A percentile compares a stretch with the other conserved stretches of the same genome.
These are phyloP conservation scores for Eurytoma adleriae DNA, from an alignment of 2,888 invertebrate species.

Conservation along the genomic window DNA sequence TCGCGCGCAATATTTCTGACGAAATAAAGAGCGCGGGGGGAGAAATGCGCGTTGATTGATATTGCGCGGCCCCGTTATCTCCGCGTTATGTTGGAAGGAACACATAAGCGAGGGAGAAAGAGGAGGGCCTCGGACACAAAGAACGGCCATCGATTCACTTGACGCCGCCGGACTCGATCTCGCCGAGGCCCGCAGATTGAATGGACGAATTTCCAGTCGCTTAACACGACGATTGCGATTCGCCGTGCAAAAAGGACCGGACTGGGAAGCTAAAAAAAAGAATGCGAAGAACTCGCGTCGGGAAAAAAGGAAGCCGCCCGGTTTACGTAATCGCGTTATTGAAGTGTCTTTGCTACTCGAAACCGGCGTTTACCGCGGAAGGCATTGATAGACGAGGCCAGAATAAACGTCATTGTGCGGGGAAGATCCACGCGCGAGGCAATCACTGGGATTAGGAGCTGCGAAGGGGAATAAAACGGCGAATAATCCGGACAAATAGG, in stretches of 20 bases:
- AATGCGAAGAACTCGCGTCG: neutral
- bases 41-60: slow-evolving; percentile 49
- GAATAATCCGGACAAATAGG: slow-evolving; percentile 16
- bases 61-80: slow-evolving; percentile 52
- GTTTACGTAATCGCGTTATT: slow-evolving; percentile 41
- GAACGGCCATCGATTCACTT: slow-evolving; percentile 50
- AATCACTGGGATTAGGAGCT: no score
- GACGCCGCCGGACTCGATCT: slow-evolving; percentile 34
- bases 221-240: slow-evolving; percentile 56
- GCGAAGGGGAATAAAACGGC: no score
- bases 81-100: slow-evolving; percentile 38
- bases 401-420: neutral
- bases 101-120: neutral
- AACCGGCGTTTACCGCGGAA: no score
- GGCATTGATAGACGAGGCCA: neutral
- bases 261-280: neutral
- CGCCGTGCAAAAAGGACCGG: neutral
- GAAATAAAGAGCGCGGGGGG: slow-evolving; percentile 31
- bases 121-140: slow-evolving; percentile 33
- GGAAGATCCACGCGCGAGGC: no score
- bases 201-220: slow-evolving; percentile 57
- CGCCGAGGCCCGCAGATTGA: slow-evolving; percentile 14
- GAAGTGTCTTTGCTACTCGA: neutral
- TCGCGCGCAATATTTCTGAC: slow-evolving; percentile 37
- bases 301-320: neutral